A percentile compares a stretch with the other conserved stretches of the same genome.
Evolutionary conservation across 1,140 invertebrate species (phyloP).

Genomic region (Lordiphosa stackelbergi): DNA sequence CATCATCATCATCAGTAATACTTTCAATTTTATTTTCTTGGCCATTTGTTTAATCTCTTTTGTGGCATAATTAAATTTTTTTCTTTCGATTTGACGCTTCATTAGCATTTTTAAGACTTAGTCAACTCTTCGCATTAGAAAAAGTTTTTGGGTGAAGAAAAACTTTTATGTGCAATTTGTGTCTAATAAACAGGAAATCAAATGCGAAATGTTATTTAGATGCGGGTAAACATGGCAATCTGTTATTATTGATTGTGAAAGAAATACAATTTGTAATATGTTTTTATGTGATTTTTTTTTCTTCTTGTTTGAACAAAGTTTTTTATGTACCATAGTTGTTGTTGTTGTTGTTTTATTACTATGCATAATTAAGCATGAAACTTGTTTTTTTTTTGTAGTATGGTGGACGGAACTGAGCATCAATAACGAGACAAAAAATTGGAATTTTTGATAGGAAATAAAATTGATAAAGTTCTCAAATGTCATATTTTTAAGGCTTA

Average conservation of each 20-base stretch:
- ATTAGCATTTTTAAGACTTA: constrained; percentile 29
- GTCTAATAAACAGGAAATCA: constrained; percentile 68
- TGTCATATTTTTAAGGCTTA: constrained; percentile 8
- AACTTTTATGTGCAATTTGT: constrained; percentile 35
- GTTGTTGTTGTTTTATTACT: constrained; percentile 14
- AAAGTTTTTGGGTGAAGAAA: constrained; percentile 39
- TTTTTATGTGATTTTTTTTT: neutral
- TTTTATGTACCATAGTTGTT: neutral
- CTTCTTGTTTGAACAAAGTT: constrained; percentile 3
- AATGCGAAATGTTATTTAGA: constrained; percentile 40
- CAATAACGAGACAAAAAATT: constrained; percentile 6
- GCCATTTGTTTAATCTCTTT: constrained; percentile 53
- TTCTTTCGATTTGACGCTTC: constrained; percentile 47
- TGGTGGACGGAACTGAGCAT: constrained; percentile 25
- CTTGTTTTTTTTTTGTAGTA: constrained; percentile 30
- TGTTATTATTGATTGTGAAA: constrained; percentile 46
- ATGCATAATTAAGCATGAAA: constrained; percentile 46
- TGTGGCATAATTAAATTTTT: constrained; percentile 39
- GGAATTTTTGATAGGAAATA: constrained; percentile 18
- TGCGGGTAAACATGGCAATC: constrained; percentile 45
- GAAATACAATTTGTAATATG: constrained; percentile 51
- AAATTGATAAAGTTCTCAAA: constrained; percentile 11
- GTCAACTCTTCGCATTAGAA: constrained; percentile 41
- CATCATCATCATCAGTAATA: constrained; percentile 23
- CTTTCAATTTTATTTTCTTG: constrained; percentile 47